Conservation (phyloP, 92 coral and sea anemone species). For the Galaxea fascicularis region DNA sequence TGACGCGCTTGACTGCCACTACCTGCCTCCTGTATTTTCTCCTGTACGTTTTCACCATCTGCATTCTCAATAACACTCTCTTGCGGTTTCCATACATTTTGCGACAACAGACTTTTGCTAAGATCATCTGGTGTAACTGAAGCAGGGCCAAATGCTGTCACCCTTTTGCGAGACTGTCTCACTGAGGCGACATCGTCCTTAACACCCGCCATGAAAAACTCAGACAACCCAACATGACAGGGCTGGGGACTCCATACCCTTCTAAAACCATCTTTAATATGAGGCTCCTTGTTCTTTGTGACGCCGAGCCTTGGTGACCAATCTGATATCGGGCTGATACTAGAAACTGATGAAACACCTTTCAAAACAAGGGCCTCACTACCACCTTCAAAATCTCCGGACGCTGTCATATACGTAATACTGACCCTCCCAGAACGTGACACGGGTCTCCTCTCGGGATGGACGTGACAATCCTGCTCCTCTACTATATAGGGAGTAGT, state of each 20-base stretch:
- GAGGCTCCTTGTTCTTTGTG: not conserved
- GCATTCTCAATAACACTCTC: constrained; percentile 64
- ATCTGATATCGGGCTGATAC: constrained; percentile 33
- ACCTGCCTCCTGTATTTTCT: constrained; percentile 17
- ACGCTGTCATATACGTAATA: constrained; percentile 76
- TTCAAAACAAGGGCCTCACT: constrained; percentile 54
- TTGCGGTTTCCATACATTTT: constrained; percentile 86
- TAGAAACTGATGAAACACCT: constrained; percentile 56
- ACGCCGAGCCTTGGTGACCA: constrained; percentile 16
- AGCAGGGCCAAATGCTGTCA: not conserved
- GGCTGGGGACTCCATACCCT: constrained; percentile 94
- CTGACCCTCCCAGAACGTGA: constrained; percentile 81
- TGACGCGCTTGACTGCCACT: not conserved
- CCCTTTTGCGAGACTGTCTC: constrained; percentile 7
- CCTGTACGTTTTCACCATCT: constrained; percentile 28
- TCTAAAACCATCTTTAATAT: constrained; percentile 7
- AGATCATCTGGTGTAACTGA: constrained; percentile 42
- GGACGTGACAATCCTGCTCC: constrained; percentile 43
- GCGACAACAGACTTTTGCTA: constrained; percentile 61
- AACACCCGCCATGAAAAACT: constrained; percentile 91
- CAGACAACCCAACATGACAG: constrained; percentile 77
- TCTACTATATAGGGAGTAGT: constrained; percentile 78
- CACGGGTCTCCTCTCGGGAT: constrained; percentile 53
- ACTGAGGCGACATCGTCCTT: constrained; percentile 41
- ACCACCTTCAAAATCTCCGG: constrained; percentile 77